Evolutionary conservation across 2,113 vertebrate species (phyloP).

Genomic region (Lepus europaeus): DNA sequence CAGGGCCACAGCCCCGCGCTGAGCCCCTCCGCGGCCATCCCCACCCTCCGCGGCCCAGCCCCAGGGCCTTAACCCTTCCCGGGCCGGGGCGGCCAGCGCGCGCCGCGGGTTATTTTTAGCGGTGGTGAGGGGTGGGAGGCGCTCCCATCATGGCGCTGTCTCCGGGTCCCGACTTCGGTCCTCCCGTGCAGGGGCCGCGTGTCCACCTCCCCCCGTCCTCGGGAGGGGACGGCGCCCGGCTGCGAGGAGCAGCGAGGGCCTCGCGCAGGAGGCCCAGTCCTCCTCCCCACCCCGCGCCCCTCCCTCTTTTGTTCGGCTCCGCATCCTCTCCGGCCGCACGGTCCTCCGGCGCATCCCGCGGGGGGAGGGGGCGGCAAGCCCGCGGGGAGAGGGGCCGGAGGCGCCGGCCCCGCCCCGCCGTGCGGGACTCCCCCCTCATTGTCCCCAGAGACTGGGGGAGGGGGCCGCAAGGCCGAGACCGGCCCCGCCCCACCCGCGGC

Average conservation of each 20-base stretch:
- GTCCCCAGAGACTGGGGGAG: conserved; percentile 72
- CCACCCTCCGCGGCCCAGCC: background rate
- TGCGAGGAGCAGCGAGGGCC: background rate
- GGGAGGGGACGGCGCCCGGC: background rate
- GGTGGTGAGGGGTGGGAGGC: background rate
- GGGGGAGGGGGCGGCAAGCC: conserved; percentile 1
- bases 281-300: conserved; percentile 64
- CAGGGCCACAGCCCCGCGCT: background rate
- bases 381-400: conserved; percentile 10
- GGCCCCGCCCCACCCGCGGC: conserved; percentile 77
- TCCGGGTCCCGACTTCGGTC: conserved; percentile 12
- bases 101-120: conserved; percentile 57
- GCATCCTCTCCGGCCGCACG: background rate
- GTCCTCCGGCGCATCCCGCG: background rate
- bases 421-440: background rate
- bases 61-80: conserved; percentile 74
- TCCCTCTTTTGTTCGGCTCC: conserved; percentile 88
- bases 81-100: background rate
- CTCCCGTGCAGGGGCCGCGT: background rate
- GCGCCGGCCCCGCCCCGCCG: conserved; percentile 67
- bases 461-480: conserved; percentile 30
- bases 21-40: background rate
- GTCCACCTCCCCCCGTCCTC: too few relatives aligned
- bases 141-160: conserved; percentile 81
- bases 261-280: background rate